A percentile compares a stretch with the other conserved stretches of the same genome.
Evolutionary conservation across 2,113 vertebrate species (phyloP).

Genomic region (Cyrtonyx montezumae): DNA sequence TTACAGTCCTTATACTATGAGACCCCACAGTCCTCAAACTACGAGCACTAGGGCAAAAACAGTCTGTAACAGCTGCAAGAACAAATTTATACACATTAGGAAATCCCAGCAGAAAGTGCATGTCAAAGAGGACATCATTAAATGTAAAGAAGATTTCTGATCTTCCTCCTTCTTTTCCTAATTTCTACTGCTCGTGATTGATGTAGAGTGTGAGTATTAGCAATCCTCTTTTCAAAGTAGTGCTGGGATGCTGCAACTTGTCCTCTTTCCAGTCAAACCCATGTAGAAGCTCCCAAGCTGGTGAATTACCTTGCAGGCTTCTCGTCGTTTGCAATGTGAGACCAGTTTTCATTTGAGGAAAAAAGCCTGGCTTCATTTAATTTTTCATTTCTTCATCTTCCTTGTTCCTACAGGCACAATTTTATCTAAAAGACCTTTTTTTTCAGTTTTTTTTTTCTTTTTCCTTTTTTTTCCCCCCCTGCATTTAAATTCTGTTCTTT

Average conservation of each 20-base stretch:
- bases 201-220: neutral
- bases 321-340: neutral
- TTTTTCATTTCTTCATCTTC: neutral
- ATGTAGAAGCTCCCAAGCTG: neutral
- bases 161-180: neutral
- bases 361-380: neutral
- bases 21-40: neutral
- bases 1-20: neutral
- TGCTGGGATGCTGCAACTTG: neutral
- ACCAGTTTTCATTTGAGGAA: neutral
- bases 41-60: neutral
- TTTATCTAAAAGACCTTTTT: neutral
- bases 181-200: neutral
- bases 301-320: neutral
- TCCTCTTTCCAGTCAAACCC: neutral
- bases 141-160: neutral
- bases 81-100: neutral
- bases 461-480: slow-evolving; percentile 18
- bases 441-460: neutral
- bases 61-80: neutral
- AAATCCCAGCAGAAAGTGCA: neutral
- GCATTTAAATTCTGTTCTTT: neutral
- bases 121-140: neutral
- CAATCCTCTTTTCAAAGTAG: neutral
- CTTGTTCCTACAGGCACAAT: neutral